phyloP scores from a whole-genome alignment of 1,140 invertebrate species.

The Tribolium madens region DNA sequence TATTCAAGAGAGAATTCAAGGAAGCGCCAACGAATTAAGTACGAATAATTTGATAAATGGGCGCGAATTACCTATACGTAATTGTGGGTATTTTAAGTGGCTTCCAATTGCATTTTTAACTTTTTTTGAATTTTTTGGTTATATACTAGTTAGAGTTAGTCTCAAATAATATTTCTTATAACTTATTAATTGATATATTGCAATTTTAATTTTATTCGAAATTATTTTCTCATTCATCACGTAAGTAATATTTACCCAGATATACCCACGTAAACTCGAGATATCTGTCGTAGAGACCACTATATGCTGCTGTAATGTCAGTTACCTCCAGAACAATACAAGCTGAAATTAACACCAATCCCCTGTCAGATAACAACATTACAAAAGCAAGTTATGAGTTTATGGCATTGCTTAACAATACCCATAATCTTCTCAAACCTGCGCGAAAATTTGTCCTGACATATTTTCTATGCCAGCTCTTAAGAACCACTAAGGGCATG shows the following conservation, averaged over 20 bases:
- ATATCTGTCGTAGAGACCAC: background rate
- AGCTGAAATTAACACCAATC: slow-evolving; percentile 15
- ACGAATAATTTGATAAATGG: background rate
- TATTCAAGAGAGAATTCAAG: background rate
- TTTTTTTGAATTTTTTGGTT: too few species aligned
- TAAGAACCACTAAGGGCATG: background rate
- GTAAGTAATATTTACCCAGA: too few species aligned
- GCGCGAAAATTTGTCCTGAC: background rate
- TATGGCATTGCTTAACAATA: background rate
- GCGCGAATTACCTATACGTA: background rate
- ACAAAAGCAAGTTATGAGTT: slow-evolving; percentile 11
- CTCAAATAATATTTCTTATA: too few species aligned
- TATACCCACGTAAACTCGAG: too few species aligned
- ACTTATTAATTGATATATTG: too few species aligned
- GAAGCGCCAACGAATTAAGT: background rate
- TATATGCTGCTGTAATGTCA: background rate
- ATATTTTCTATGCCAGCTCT: background rate
- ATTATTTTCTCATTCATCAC: too few species aligned
- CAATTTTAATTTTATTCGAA: too few species aligned
- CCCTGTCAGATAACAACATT: slow-evolving; percentile 8
- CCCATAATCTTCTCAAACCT: background rate
- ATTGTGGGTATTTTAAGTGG: background rate
- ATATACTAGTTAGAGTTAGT: too few species aligned
- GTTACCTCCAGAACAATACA: slow-evolving; percentile 6
- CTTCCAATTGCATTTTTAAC: too few species aligned